Conservation (phyloP, 2,113 vertebrate species). For the Otis tarda region DNA sequence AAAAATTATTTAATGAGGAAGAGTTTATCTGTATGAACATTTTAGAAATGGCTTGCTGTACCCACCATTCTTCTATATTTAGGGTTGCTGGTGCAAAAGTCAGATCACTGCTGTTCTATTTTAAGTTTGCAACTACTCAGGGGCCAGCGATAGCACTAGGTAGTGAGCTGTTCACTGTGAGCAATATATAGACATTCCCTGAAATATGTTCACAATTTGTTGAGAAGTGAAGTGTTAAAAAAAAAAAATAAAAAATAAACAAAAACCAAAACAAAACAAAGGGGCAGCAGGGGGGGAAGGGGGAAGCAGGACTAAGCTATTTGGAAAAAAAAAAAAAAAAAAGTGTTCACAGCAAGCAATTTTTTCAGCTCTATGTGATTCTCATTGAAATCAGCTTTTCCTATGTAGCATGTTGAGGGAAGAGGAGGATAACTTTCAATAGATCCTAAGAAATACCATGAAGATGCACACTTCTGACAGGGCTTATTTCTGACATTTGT, state of each 20-base stretch:
- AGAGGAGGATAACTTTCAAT: neutral
- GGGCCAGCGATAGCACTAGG: neutral
- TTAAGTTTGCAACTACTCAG: neutral
- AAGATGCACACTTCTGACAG: neutral
- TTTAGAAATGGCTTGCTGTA: neutral
- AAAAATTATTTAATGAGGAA: neutral
- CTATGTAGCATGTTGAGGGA: neutral
- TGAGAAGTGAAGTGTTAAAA: neutral
- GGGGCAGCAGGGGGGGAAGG: too few species aligned
- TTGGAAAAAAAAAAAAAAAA: neutral
- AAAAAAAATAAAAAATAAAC: neutral
- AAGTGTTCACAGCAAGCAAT: neutral
- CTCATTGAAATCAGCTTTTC: neutral
- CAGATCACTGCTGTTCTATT: neutral
- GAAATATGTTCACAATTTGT: neutral
- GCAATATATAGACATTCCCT: neutral
- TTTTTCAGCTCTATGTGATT: neutral
- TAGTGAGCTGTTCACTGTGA: neutral
- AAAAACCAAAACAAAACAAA: neutral
- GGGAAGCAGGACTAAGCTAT: neutral
- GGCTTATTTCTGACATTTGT: neutral
- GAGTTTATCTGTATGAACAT: neutral
- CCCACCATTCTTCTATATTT: neutral
- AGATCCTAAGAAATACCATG: neutral
- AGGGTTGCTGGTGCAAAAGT: neutral